Percentiles rank a stretch among this genome's conserved stretches.
Evolutionary conservation across 2,888 invertebrate genomes (phyloP).

Genomic region (Chouioia cunea): DNA sequence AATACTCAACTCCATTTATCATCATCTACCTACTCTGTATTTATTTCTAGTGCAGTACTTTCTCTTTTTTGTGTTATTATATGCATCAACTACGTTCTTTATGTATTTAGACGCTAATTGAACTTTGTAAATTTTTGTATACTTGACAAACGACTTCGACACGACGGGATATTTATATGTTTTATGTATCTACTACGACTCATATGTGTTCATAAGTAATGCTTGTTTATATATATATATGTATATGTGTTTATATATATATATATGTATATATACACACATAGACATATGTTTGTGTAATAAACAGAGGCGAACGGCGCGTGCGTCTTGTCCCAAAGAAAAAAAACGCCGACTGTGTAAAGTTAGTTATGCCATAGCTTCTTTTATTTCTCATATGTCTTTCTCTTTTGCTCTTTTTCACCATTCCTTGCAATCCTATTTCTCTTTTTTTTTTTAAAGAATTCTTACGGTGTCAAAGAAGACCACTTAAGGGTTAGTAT

Average conservation of each 20-base stretch:
- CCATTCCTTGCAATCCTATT: slow-evolving; percentile 7
- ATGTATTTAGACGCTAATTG: too few relatives aligned
- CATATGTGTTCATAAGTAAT: slow-evolving; percentile 34
- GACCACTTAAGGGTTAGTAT: slow-evolving; percentile 8
- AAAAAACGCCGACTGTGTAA: slow-evolving; percentile 44
- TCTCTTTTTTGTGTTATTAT: slow-evolving; percentile 50
- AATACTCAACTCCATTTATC: slow-evolving; percentile 57
- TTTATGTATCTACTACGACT: slow-evolving; percentile 6
- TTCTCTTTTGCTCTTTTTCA: slow-evolving; percentile 4
- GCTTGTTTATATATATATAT: slow-evolving; percentile 49
- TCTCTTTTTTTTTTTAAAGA: not conserved
- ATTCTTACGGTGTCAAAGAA: not conserved
- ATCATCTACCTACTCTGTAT: too few relatives aligned
- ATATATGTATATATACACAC: not conserved
- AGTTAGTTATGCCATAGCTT: slow-evolving; percentile 42
- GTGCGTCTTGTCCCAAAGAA: slow-evolving; percentile 58
- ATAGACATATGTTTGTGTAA: slow-evolving; percentile 51
- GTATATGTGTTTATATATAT: slow-evolving; percentile 48
- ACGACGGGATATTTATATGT: slow-evolving; percentile 3
- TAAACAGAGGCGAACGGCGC: slow-evolving; percentile 58
- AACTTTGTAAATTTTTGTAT: too few relatives aligned
- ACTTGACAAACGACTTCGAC: slow-evolving; percentile 3
- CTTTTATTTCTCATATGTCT: slow-evolving; percentile 19
- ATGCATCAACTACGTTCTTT: not conserved
- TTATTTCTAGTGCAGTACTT: slow-evolving; percentile 48